Evolutionary conservation across 2,113 vertebrate genomes (phyloP).

Genomic region (Orycteropus afer): DNA sequence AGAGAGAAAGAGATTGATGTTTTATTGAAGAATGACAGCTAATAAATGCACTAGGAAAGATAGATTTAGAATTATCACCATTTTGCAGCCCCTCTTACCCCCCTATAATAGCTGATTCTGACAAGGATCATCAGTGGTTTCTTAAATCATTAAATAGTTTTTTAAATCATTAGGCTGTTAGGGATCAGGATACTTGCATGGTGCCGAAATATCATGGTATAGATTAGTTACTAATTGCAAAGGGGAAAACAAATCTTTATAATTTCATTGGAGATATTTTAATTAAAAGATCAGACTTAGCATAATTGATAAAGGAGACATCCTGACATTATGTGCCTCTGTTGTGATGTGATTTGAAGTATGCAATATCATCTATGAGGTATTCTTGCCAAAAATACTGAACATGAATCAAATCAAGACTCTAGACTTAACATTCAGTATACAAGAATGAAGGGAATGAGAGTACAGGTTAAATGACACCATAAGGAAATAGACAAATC

Average conservation of each 20-base stretch:
- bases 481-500: neutral
- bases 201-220: neutral
- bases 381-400: neutral
- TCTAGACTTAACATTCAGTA: neutral
- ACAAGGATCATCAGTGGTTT: neutral
- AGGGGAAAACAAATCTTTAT: neutral
- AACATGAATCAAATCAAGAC: neutral
- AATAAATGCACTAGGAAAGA: neutral
- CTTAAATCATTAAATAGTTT: neutral
- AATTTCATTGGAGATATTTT: neutral
- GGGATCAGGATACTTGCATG: neutral
- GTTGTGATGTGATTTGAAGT: neutral
- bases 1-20: neutral
- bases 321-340: neutral
- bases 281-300: slow-evolving; percentile 30
- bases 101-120: neutral
- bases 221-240: neutral
- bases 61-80: neutral
- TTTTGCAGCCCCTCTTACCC: neutral
- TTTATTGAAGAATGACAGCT: slow-evolving; percentile 26
- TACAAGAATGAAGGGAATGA: neutral
- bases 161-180: neutral
- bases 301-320: neutral
- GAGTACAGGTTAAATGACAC: neutral
- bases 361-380: neutral